A percentile compares a stretch with the other conserved stretches of the same genome.
Evolutionary conservation across 2,797 vertebrate genomes (phyloP).

Genomic region (Calcarius lapponicus): DNA sequence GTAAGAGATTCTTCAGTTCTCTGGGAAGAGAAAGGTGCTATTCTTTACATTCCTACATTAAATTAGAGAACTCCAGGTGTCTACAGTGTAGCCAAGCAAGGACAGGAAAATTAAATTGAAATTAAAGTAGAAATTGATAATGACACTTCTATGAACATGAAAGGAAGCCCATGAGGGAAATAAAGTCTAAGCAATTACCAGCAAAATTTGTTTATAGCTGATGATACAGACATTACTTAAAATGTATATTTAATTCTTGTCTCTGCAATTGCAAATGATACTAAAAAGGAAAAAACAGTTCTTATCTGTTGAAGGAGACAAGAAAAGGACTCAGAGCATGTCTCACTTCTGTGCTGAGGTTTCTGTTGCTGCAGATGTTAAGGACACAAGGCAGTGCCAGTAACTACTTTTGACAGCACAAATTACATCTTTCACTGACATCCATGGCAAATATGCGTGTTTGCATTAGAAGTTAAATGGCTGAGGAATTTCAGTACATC

Average conservation of each 20-base stretch:
- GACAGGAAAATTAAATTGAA: slow-evolving; percentile 35
- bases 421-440: slow-evolving; percentile 13
- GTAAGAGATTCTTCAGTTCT: background rate
- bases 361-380: background rate
- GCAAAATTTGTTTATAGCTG: slow-evolving; percentile 40
- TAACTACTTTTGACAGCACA: slow-evolving; percentile 32
- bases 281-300: background rate
- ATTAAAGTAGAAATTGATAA: slow-evolving; percentile 33
- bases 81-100: background rate
- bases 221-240: background rate
- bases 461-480: background rate
- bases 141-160: slow-evolving; percentile 2
- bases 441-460: background rate
- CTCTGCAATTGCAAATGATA: background rate
- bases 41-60: background rate
- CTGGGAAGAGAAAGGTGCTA: background rate
- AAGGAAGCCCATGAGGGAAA: slow-evolving; percentile 10
- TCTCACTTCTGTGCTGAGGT: background rate
- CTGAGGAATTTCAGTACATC: slow-evolving; percentile 16
- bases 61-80: background rate
- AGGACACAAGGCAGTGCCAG: background rate
- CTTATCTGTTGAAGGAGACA: background rate
- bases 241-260: background rate
- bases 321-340: background rate
- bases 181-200: background rate